Percentiles rank a stretch among this genome's conserved stretches.
These are phyloP conservation scores for Pristionchus fissidentatus DNA, from an alignment of 2,888 invertebrate species.

Conservation along the genomic window DNA sequence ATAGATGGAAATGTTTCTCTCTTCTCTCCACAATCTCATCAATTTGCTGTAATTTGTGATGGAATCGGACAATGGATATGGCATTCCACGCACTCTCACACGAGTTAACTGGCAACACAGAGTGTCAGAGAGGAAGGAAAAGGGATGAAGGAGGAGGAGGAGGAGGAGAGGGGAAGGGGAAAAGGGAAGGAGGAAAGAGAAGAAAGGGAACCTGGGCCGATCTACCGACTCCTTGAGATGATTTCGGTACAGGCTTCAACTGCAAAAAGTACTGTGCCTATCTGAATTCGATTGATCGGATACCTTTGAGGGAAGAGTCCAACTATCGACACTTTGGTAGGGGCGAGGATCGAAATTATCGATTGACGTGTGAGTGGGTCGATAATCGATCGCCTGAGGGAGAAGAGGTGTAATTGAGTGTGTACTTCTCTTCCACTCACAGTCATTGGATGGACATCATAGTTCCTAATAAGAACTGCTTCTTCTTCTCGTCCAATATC, in stretches of 20 bases:
- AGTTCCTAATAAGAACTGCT: slow-evolving; percentile 21
- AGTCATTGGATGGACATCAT: slow-evolving; percentile 1
- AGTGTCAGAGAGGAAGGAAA: neutral
- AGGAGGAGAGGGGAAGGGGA: neutral
- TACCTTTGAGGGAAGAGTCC: slow-evolving; percentile 45
- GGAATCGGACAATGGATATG: neutral
- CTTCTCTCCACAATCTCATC: slow-evolving; percentile 36
- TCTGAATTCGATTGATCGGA: neutral
- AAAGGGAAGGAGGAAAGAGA: neutral
- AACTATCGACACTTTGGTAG: neutral
- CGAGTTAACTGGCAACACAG: neutral
- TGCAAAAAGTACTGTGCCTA: neutral
- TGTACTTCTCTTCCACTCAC: neutral
- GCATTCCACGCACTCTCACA: slow-evolving; percentile 3
- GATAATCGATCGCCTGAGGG: neutral
- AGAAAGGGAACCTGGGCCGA: neutral
- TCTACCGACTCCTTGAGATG: slow-evolving; percentile 12
- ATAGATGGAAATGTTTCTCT: neutral
- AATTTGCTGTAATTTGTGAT: neutral
- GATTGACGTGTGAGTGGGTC: neutral
- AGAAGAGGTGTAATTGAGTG: neutral
- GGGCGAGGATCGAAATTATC: slow-evolving; percentile 19
- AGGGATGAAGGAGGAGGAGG: neutral
- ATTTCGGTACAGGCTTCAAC: neutral
- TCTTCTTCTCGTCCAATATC: neutral